A percentile compares a stretch with the other conserved stretches of the same genome.
phyloP scores from a whole-genome alignment of 2,113 vertebrate species.

The Astur gentilis region DNA sequence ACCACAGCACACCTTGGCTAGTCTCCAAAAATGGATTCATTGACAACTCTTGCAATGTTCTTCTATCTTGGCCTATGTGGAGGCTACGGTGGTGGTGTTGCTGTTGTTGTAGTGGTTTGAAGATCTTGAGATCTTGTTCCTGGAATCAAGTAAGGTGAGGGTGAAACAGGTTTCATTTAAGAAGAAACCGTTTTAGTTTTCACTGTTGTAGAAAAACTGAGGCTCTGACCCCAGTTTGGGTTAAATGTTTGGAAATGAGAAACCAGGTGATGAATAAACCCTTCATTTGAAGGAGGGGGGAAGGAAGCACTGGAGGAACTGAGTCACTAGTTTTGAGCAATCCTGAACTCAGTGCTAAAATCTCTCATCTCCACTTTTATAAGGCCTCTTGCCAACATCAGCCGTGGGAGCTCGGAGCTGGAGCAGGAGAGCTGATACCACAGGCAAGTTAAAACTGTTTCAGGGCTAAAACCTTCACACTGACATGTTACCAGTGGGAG shows the following conservation, averaged over 20 bases:
- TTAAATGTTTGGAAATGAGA: background rate
- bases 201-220: background rate
- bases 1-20: background rate
- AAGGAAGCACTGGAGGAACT: background rate
- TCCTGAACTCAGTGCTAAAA: background rate
- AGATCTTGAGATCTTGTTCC: background rate
- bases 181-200: background rate
- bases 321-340: slow-evolving; percentile 51
- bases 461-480: background rate
- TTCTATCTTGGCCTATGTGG: background rate
- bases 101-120: background rate
- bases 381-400: background rate
- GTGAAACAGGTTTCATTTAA: background rate
- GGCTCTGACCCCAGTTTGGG: background rate
- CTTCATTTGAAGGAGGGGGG: background rate
- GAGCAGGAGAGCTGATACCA: background rate
- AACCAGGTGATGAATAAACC: background rate
- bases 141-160: background rate
- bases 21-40: background rate
- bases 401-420: background rate
- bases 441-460: background rate
- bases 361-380: background rate
- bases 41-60: background rate
- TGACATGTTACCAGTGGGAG: background rate
- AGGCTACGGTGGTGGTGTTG: background rate